A percentile compares a stretch with the other conserved stretches of the same genome.
phyloP scores from a whole-genome alignment of 1,140 invertebrate genomes.

The Drosophila truncata region DNA sequence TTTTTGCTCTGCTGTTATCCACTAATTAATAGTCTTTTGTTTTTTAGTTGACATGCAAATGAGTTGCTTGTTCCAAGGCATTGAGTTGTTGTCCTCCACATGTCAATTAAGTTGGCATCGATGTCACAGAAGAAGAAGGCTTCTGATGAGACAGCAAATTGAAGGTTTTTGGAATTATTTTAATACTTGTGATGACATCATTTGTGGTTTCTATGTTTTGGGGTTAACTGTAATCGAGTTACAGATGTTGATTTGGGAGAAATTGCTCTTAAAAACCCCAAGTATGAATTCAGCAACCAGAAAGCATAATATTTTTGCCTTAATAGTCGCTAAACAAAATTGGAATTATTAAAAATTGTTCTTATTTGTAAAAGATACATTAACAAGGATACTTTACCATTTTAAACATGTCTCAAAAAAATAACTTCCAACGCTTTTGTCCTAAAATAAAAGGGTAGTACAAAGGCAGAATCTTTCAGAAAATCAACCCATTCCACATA shows the following conservation, averaged over 20 bases:
- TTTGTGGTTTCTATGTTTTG: not conserved
- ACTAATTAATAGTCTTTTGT: constrained; percentile 39
- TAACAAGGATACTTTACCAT: too few species aligned
- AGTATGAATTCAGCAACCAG: not conserved
- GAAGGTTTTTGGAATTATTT: constrained; percentile 11
- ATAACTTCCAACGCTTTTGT: not conserved
- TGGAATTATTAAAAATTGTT: not conserved
- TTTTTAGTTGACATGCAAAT: constrained; percentile 52
- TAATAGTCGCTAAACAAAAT: too few species aligned
- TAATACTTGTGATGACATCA: constrained; percentile 14
- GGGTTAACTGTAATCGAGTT: not conserved
- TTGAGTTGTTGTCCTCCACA: constrained; percentile 62
- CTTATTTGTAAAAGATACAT: not conserved
- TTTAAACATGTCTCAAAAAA: not conserved
- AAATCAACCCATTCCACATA: constrained; percentile 26
- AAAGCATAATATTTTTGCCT: too few species aligned
- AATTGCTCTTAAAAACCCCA: not conserved
- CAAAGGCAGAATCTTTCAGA: constrained; percentile 5
- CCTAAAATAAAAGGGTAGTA: constrained; percentile 8
- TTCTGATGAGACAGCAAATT: constrained; percentile 23
- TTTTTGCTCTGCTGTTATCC: constrained; percentile 39
- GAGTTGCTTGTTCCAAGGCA: constrained; percentile 58
- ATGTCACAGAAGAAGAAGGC: constrained; percentile 34
- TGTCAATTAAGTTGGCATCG: constrained; percentile 41
- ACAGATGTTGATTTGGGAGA: too few species aligned